These are phyloP conservation scores for Muntiacus muntjak DNA, from an alignment of 2,113 vertebrate species.

Conservation along the genomic window DNA sequence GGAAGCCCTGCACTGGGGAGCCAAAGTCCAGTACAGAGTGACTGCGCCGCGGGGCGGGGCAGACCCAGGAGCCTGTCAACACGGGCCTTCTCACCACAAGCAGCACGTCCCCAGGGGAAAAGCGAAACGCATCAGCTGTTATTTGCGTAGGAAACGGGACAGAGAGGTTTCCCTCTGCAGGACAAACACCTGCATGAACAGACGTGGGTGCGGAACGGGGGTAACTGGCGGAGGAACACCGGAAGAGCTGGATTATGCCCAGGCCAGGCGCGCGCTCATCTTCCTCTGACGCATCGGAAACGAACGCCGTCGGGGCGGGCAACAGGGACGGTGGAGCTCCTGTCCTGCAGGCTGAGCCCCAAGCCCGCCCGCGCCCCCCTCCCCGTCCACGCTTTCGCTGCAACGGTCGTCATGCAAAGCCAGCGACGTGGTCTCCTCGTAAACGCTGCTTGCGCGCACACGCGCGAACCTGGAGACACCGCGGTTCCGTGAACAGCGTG, in stretches of 20 bases:
- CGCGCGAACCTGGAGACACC: accelerated
- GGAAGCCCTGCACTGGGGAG: conserved; percentile 63
- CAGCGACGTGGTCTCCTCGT: not conserved
- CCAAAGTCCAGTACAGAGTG: conserved; percentile 70
- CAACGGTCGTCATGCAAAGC: accelerated
- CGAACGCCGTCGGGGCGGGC: not conserved
- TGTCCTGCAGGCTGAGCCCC: not conserved
- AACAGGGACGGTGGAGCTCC: not conserved
- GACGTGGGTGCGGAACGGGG: conserved; percentile 52
- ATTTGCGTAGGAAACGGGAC: conserved; percentile 21
- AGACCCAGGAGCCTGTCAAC: conserved; percentile 65
- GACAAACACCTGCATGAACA: conserved; percentile 57
- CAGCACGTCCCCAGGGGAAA: conserved; percentile 9
- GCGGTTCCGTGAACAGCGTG: accelerated
- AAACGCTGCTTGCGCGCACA: no score
- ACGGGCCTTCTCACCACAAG: conserved; percentile 10
- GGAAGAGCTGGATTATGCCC: conserved; percentile 63
- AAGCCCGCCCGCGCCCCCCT: not conserved
- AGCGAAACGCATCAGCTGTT: not conserved
- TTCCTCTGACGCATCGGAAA: not conserved
- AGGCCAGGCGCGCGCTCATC: conserved; percentile 25
- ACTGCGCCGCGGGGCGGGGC: not conserved
- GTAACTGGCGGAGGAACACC: conserved; percentile 21
- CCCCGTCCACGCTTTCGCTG: accelerated
- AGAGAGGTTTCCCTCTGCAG: conserved; percentile 1